phyloP scores from a whole-genome alignment of 2,888 invertebrate genomes.

The Philereme transversata region DNA sequence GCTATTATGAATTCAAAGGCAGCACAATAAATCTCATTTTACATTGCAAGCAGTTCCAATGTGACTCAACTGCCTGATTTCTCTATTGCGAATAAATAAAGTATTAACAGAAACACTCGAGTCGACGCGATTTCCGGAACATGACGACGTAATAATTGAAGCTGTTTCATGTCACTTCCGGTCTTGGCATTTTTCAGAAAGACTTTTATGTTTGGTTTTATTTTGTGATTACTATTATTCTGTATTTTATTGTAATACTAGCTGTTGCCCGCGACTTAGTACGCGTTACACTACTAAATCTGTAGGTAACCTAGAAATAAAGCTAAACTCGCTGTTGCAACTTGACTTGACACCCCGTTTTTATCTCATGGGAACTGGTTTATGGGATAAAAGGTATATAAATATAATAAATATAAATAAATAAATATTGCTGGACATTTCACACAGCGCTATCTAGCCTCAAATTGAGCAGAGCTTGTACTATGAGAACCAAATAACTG shows the following conservation, averaged over 20 bases:
- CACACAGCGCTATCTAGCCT: no score
- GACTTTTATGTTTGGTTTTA: neutral
- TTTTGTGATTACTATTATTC: neutral
- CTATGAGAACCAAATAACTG: no score
- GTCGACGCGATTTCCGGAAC: constrained; percentile 11
- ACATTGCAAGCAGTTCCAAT: neutral
- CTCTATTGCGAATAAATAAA: constrained; percentile 31
- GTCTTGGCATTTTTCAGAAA: constrained; percentile 3
- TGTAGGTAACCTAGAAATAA: no score
- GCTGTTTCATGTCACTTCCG: constrained; percentile 17
- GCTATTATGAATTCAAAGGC: neutral
- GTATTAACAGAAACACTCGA: constrained; percentile 27
- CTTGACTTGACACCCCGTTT: no score
- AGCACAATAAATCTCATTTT: neutral
- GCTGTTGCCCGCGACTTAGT: no score
- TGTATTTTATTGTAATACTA: neutral
- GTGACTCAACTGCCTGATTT: constrained; percentile 40
- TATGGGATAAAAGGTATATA: no score
- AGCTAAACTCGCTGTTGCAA: no score
- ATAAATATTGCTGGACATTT: no score
- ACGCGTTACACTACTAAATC: no score
- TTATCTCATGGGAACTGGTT: no score
- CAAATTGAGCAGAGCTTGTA: no score
- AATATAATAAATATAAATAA: no score
- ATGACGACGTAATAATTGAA: constrained; percentile 25